Evolutionary conservation across 2,797 vertebrate genomes (phyloP), one percentile per base, ranked within the genome.

Genomic region (Neosalanx taihuensis): DNA sequence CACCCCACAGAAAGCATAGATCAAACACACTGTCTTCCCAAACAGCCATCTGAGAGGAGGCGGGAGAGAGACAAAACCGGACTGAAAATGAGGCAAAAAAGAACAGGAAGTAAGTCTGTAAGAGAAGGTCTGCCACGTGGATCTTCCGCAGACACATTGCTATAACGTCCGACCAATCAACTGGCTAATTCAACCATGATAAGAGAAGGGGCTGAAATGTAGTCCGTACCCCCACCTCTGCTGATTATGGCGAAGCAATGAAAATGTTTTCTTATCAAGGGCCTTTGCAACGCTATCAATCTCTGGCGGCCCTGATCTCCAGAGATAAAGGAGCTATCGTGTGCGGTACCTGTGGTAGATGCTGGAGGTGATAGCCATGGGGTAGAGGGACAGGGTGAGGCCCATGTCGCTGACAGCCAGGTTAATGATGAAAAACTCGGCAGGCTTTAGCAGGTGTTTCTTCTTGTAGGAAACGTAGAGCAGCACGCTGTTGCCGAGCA

Each of bases 361-460:
- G 77, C 94, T 94, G 71, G 93, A 94, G 49, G 88, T 89, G 75
- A 94, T 90, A 0, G 93, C 93, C 80, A 94, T 88, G 37, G 93
- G 93, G 79, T 93, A 93, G 70, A 94, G 89, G 18, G 90, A 92
- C 80, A 94, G 75, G 26, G 94, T 95, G 79, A 94, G 91, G 74
- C 92, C 90, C 89, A 94, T 76, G 81, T 94, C 93, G 68, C 93
- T 94, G 29, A 94, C 37, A n/a, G 93, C 93, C 2, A 94, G 86
- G 84, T 95, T 94, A 83, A 93, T 79, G 76, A 95, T 93, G 82
- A 95, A 94, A 81, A 89, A 91, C 84, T 94, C 93, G 0, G 91
- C 92, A 1, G 93, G 92, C 80, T 94, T 95, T 80, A 95, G 79
- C 53, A 91, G 78, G 53, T 92, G 90, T 70, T 88, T 94, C 75